Conservation (phyloP, 1,140 invertebrate species). For the Hylaeus volcanicus region DNA sequence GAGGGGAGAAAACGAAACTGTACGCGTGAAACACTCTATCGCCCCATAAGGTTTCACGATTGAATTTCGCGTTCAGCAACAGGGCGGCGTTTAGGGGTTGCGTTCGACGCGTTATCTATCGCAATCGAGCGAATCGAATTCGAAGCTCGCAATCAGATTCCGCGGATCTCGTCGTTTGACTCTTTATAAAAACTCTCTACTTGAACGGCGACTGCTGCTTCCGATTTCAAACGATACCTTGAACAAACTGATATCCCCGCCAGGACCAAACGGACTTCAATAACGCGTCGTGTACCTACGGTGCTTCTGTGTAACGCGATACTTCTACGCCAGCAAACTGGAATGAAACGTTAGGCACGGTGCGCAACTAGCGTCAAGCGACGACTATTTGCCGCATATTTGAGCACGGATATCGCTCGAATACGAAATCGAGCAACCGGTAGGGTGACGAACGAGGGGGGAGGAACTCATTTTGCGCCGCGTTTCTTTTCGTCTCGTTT, state of each 20-base stretch:
- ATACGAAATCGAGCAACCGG: neutral
- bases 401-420: neutral
- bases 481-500: neutral
- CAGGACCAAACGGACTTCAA: constrained; percentile 25
- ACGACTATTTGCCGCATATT: neutral
- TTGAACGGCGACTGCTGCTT: neutral
- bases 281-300: neutral
- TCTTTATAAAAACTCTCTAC: neutral
- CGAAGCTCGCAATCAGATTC: neutral
- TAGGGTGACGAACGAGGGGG: neutral
- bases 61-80: constrained; percentile 23
- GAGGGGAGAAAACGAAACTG: neutral
- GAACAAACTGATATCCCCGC: constrained; percentile 1
- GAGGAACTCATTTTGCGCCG: neutral
- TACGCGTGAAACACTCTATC: neutral
- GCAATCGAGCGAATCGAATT: neutral
- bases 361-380: neutral
- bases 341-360: neutral
- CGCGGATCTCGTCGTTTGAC: no score
- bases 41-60: constrained; percentile 24
- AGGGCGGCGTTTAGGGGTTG: no score
- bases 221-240: constrained; percentile 16
- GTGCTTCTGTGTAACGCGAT: constrained; percentile 36
- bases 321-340: constrained; percentile 2
- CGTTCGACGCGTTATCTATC: neutral